Evolutionary conservation across 2,888 invertebrate species (phyloP), one percentile per base, ranked within the genome.

Genomic region (Lissocephala sabroskyi): DNA sequence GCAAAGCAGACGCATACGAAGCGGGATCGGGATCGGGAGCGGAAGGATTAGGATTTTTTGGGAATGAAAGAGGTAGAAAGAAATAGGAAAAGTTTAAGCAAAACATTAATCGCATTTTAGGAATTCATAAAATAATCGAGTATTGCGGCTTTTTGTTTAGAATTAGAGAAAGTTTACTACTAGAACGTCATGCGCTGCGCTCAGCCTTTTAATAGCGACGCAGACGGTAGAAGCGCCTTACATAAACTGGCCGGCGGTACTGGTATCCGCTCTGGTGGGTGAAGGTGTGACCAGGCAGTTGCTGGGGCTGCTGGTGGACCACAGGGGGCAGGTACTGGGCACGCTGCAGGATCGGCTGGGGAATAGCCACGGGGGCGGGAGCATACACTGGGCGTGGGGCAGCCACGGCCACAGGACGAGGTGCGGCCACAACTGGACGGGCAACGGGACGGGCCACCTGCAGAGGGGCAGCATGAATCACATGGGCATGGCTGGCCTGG

Each of bases 181-280:
- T 77, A 73, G n/a, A 41, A 13, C 53, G 46, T 50, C 13, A 30
- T 28, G n/a, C 37, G 26, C 16, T 19, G 1, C 26, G 16, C 42
- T 13, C 26, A 35, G 14, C 19, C 26, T 7, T 64, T 58, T 76
- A 82, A 46, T 64, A 70, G 59, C 79, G 80, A 57, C 75, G 78
- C 52, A 73, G 65, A 50, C 80, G 80, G 43, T 76, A 63, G 49
- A 66, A 52, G 58, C 82, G 83, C 61, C 81, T 78, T 51, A 80
- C 64, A 52, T 70, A 78, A 44, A 80, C 76, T 47, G 83, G 82
- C 23, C 81, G 82, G 56, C 80, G 80, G 61, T 82, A 82, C 35
- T 78, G 74, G 45, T 82, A 82, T 44, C 82, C 82, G 23, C 53
- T 58, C 52, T 67, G 71, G 43, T 55, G 59, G 65, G 45, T 77